These are phyloP conservation scores for Castor canadensis DNA, from an alignment of 2,113 vertebrate genomes.

Conservation along the genomic window DNA sequence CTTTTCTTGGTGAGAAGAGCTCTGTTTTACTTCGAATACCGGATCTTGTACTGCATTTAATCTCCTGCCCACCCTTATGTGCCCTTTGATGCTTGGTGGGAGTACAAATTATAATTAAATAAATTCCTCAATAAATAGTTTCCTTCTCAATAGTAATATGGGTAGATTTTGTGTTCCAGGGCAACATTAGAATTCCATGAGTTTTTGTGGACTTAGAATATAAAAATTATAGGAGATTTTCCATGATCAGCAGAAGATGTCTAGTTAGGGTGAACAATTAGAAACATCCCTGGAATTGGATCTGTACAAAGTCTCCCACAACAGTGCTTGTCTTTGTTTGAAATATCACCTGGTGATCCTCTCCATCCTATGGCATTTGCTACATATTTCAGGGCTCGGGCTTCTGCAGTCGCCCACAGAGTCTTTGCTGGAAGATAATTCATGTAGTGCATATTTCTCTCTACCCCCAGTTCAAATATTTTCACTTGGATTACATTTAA, in stretches of 20 bases:
- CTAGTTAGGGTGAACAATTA: background rate
- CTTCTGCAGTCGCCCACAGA: background rate
- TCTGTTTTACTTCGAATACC: background rate
- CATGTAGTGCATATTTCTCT: background rate
- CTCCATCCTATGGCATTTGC: background rate
- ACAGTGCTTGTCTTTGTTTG: background rate
- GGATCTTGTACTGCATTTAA: background rate
- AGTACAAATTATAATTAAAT: background rate
- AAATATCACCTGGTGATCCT: background rate
- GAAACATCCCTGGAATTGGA: background rate
- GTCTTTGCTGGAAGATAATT: background rate
- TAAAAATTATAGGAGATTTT: background rate
- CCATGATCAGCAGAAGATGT: background rate
- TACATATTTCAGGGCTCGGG: background rate
- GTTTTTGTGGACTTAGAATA: background rate
- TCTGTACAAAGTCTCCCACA: background rate
- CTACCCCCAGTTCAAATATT: background rate
- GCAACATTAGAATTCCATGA: background rate
- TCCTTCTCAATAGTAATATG: background rate
- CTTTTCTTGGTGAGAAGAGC: background rate
- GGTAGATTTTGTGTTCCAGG: background rate
- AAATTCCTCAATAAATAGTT: background rate
- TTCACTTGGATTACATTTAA: conserved; percentile 23
- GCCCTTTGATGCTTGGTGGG: background rate
- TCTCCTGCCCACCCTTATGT: background rate